phyloP scores from a whole-genome alignment of 2,888 invertebrate species.

The Plebejus anna region DNA sequence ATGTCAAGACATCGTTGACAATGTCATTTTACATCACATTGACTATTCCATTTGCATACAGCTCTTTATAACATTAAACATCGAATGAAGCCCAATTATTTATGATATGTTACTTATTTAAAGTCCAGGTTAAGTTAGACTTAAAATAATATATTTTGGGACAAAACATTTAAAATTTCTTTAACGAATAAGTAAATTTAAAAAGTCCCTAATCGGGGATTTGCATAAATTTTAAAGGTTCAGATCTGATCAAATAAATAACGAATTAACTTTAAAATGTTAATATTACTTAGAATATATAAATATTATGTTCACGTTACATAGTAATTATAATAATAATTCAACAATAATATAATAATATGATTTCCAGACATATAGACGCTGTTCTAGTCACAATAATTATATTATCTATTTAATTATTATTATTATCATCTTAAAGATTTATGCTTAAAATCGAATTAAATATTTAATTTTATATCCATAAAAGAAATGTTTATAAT shows the following conservation, averaged over 20 bases:
- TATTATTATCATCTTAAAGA: neutral
- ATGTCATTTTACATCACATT: conserved; percentile 4
- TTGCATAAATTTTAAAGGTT: neutral
- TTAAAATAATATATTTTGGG: neutral
- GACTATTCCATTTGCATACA: conserved; percentile 20
- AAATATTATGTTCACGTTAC: neutral
- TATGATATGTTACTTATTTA: conserved; percentile 31
- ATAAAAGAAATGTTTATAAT: neutral
- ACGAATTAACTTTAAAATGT: neutral
- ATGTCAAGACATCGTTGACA: neutral
- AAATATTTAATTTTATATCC: neutral
- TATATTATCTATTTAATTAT: neutral
- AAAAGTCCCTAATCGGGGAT: neutral
- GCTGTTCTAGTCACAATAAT: neutral
- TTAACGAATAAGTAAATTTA: neutral
- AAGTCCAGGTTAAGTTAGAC: conserved; percentile 23
- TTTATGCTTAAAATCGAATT: neutral
- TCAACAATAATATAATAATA: neutral
- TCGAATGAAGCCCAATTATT: conserved; percentile 26
- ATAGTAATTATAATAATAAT: neutral
- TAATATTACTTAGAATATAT: neutral
- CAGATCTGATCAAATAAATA: neutral
- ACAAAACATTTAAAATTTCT: neutral
- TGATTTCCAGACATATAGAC: neutral
- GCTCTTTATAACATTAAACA: conserved; percentile 25